Evolutionary conservation across 2,888 invertebrate genomes (phyloP).

Genomic region (Parnassius mnemosyne): DNA sequence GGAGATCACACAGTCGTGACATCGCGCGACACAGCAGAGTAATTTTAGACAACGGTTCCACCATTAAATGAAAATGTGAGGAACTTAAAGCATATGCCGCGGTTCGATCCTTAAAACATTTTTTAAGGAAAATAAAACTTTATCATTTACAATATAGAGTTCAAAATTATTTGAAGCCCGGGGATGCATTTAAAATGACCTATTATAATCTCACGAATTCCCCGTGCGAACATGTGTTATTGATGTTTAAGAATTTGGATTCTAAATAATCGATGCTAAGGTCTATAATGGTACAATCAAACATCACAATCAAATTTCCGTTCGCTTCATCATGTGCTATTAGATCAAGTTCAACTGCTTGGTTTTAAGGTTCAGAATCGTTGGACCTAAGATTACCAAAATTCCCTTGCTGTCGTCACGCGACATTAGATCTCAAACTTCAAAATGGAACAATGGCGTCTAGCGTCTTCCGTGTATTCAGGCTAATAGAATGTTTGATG

Average conservation of each 20-base stretch:
- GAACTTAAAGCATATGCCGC: slow-evolving; percentile 25
- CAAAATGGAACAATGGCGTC: slow-evolving; percentile 63
- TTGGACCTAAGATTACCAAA: slow-evolving; percentile 33
- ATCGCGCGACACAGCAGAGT: slow-evolving; percentile 21
- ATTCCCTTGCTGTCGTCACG: slow-evolving; percentile 63
- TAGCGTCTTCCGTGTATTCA: slow-evolving; percentile 51
- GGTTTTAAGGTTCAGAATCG: slow-evolving; percentile 32
- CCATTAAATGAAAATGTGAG: slow-evolving; percentile 27
- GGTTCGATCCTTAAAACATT: slow-evolving; percentile 11
- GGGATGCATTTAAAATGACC: slow-evolving; percentile 30
- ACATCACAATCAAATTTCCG: slow-evolving; percentile 16
- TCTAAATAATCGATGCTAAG: slow-evolving; percentile 26
- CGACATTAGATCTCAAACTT: slow-evolving; percentile 71
- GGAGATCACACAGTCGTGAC: slow-evolving; percentile 23
- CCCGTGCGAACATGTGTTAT: slow-evolving; percentile 48
- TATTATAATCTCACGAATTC: slow-evolving; percentile 44
- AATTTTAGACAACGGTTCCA: slow-evolving; percentile 27
- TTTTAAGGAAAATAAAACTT: not conserved
- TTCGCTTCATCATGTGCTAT: slow-evolving; percentile 15
- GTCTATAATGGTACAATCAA: slow-evolving; percentile 19
- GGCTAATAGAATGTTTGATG: slow-evolving; percentile 20
- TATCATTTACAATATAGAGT: slow-evolving; percentile 27
- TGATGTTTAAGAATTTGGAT: slow-evolving; percentile 26
- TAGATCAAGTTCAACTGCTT: slow-evolving; percentile 22
- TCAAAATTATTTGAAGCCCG: slow-evolving; percentile 32